Evolutionary conservation across 2,113 vertebrate genomes (phyloP), one percentile per base, ranked within the genome.

Genomic region (Riparia riparia): DNA sequence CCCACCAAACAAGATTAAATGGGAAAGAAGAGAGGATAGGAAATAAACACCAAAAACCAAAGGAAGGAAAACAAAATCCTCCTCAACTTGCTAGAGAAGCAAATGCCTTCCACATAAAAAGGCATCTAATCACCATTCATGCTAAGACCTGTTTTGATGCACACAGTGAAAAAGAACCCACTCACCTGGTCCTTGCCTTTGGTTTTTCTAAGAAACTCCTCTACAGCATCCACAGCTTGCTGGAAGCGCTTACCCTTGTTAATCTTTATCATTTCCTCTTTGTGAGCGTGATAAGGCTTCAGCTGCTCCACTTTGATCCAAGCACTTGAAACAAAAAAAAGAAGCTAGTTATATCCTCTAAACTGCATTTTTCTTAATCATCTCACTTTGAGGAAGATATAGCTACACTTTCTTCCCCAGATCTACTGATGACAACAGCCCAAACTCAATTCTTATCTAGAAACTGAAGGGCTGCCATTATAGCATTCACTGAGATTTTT

Each of bases 241-340:
- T 99, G 99, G 96, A 99, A 99, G 47, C 99, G 98, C 86, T 99
- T 99, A 60, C 99, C 99, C 98, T 99, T 99, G 94, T 99, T 99
- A 84, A 99, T 99, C 98, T 99, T 99, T 93, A 99, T 99, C 99
- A 99, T 99, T 95, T 99, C 99, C 74, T 99, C 99, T 97, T 99
- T 99, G 97, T 99, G 99, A 76, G 98, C 96, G 85, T 99, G 99
- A 94, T 99, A 99, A 10, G 99, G 99, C 97, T 99, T 99, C 96
- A 99, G 98, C 97, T 99, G 99, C 64, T 99, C 99, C 79, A 99
- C 99, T 98, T 99, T 99, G 97, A 99, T 99, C 99, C 99, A 99
- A 81, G 99, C 99, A 97, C 99, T 99, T 92, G 19, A 93, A 95
- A 79, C 57, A 86, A 72, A 89, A 20, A 77, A 74, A 60, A 89